Conservation (phyloP, 2,888 invertebrate genomes). For the Thecophora atra region DNA sequence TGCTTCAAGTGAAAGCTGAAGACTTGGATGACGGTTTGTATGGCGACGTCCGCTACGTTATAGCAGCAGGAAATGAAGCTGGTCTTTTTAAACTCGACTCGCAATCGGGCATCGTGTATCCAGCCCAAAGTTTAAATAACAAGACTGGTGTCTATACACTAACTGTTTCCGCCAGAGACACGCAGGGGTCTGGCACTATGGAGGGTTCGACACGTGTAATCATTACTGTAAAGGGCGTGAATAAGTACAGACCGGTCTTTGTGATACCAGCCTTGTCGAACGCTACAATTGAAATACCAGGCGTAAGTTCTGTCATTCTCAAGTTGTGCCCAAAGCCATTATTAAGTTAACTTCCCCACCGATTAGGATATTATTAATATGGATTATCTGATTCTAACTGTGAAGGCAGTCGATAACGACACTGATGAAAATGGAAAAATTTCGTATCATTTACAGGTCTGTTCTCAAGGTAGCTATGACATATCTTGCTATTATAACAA, state of each 20-base stretch:
- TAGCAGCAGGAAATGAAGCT: conserved; percentile 74
- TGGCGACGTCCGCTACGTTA: conserved; percentile 79
- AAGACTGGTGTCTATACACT: conserved; percentile 70
- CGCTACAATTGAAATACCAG: conserved; percentile 82
- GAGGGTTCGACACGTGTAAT: conserved; percentile 77
- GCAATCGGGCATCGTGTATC: conserved; percentile 83
- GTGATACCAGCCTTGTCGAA: conserved; percentile 79
- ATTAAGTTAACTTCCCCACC: not conserved
- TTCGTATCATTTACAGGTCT: conserved; percentile 83
- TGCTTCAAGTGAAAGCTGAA: conserved; percentile 82
- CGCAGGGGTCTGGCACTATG: conserved; percentile 73
- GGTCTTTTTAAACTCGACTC: conserved; percentile 79
- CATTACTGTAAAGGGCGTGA: conserved; percentile 81
- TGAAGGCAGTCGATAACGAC: conserved; percentile 84
- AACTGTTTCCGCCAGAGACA: conserved; percentile 81
- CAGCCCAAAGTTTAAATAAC: conserved; percentile 76
- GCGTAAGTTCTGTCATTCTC: conserved; percentile 69
- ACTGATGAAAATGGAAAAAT: conserved; percentile 84
- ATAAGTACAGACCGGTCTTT: conserved; percentile 84
- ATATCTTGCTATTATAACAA: not conserved
- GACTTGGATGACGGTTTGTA: conserved; percentile 84
- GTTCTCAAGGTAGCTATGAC: conserved; percentile 48
- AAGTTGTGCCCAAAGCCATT: not conserved
- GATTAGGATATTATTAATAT: conserved; percentile 76
- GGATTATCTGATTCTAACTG: conserved; percentile 81